phyloP scores from a whole-genome alignment of 2,113 vertebrate genomes.

The Delphinus delphis region DNA sequence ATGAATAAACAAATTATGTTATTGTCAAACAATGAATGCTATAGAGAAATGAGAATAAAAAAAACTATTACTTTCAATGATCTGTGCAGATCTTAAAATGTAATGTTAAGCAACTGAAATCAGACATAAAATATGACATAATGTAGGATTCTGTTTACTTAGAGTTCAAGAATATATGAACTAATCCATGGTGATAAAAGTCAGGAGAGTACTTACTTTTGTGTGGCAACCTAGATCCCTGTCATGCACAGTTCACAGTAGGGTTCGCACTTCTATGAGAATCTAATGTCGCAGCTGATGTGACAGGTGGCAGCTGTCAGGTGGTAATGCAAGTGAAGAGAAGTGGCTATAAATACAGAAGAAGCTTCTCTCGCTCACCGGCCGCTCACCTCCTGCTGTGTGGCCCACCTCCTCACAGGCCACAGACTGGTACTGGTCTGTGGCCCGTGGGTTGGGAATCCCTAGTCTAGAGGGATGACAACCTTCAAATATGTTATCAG shows the following conservation, averaged over 20 bases:
- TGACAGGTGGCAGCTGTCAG: too few relatives aligned
- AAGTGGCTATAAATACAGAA: too few relatives aligned
- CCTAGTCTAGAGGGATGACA: not conserved
- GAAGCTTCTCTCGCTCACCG: too few relatives aligned
- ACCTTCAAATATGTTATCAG: not conserved
- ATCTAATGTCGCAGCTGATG: too few relatives aligned
- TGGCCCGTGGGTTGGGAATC: too few relatives aligned
- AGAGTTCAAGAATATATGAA: not conserved
- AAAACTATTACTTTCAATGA: not conserved
- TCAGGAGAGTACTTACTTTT: not conserved
- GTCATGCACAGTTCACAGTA: too few relatives aligned
- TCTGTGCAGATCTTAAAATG: not conserved
- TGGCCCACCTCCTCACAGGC: too few relatives aligned
- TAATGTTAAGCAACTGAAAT: not conserved
- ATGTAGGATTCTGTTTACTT: not conserved
- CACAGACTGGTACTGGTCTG: too few relatives aligned
- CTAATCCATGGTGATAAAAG: not conserved
- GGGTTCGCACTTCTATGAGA: too few relatives aligned
- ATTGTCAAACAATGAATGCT: not conserved
- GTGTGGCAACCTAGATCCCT: not conserved
- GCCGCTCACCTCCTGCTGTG: too few relatives aligned
- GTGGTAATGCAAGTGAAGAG: too few relatives aligned
- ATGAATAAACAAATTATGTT: not conserved
- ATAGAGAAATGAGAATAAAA: not conserved
- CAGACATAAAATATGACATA: not conserved